phyloP scores from a whole-genome alignment of 2,797 vertebrate species.

The Cossypha polioptera region DNA sequence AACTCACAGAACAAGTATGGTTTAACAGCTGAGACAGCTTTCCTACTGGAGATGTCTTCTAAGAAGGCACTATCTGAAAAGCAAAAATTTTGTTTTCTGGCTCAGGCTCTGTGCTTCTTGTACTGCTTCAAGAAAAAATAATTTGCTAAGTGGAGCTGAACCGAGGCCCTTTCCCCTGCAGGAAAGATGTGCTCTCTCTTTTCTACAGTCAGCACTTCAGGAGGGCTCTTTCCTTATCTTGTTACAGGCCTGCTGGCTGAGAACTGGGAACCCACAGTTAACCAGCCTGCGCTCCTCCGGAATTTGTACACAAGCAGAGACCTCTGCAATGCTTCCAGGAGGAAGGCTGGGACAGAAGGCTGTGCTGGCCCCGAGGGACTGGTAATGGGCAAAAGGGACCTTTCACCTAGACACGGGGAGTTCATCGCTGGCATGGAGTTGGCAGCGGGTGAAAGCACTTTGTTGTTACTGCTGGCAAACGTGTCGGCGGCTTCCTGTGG shows the following conservation, averaged over 20 bases:
- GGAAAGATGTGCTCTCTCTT: neutral
- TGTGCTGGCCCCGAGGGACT: neutral
- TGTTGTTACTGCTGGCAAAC: neutral
- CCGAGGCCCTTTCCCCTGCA: neutral
- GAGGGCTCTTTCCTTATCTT: neutral
- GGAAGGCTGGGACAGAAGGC: neutral
- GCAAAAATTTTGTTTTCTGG: neutral
- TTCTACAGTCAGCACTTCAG: neutral
- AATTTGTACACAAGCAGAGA: neutral
- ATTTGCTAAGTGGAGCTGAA: neutral
- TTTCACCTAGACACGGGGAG: neutral
- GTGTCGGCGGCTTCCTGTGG: neutral
- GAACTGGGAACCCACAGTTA: neutral
- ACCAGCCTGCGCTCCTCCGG: neutral
- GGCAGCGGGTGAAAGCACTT: neutral
- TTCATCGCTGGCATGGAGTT: neutral
- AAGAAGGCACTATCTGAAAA: neutral
- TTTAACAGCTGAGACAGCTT: neutral
- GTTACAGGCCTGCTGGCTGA: neutral
- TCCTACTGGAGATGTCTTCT: neutral
- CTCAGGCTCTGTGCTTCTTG: neutral
- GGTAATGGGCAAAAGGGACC: neutral
- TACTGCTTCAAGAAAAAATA: neutral
- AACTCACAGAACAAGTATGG: neutral
- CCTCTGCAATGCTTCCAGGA: neutral